Percentiles rank a stretch among this genome's conserved stretches.
Conservation (phyloP, 2,797 vertebrate genomes). For the Glossophaga mutica region DNA sequence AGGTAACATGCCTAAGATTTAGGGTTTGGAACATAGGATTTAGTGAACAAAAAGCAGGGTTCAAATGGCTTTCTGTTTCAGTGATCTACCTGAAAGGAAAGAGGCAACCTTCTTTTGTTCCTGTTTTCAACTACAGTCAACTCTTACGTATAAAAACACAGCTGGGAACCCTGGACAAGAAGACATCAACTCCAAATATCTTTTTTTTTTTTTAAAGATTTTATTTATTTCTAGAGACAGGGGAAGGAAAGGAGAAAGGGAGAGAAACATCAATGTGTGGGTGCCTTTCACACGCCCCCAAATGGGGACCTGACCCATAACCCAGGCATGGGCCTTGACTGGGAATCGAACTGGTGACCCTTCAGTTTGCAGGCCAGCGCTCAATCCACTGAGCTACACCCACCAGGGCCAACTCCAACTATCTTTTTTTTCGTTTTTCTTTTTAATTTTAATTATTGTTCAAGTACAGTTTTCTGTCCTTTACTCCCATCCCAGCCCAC, state of each 20-base stretch:
- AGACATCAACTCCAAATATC: neutral
- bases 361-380: no score
- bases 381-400: no score
- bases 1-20: neutral
- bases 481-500: no score
- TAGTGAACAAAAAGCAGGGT: neutral
- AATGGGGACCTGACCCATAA: no score
- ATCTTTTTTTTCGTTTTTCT: neutral
- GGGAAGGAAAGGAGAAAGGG: no score
- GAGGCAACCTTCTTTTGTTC: neutral
- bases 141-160: neutral
- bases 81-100: neutral
- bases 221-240: no score
- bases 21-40: neutral
- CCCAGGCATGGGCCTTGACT: no score
- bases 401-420: neutral
- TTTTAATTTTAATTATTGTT: neutral
- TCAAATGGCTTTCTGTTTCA: neutral
- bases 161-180: neutral
- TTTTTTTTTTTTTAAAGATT: neutral
- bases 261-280: no score
- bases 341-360: no score
- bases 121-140: neutral
- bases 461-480: no score
- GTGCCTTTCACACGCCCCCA: no score